Evolutionary conservation across 2,113 vertebrate genomes (phyloP), one percentile per base, ranked within the genome.

Genomic region (Oreotrochilus melanogaster): DNA sequence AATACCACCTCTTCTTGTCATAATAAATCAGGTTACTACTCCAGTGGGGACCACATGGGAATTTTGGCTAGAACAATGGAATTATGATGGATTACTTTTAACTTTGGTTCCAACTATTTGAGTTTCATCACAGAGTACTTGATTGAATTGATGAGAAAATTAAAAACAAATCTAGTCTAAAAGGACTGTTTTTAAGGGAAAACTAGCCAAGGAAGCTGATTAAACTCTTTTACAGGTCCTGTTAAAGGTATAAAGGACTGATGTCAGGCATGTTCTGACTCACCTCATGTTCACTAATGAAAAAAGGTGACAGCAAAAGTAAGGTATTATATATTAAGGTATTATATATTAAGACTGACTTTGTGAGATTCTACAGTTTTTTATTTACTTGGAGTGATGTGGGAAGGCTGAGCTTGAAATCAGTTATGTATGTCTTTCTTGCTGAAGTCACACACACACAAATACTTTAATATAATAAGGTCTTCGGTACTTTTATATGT

Each of bases 11-110:
- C 9, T 18, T 83, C 43, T 73, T 92, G 71, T 93, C 86, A 73
- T 61, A 95, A 64, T 60, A 89, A 93, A 79, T 22, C 33, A 61
- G 12, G 11, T 13, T 95, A 10, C 47, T 64, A 35, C 23, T 90
- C 47, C 56, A 88, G 45, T 82, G 62, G 31, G 33, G 28, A 17
- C 37, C 76, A 50, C 0, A 0, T 62, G 42, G 31, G 45, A 83
- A 69, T 69, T 94, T 92, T 83, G 64, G 70, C 69, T 86, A 89
- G 74, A 96, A 75, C 53, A 89, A n/a, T 61, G 19, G 37, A 91
- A 94, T 92, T 84, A 75, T 75, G 56, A 48, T 48, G 35, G 39
- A 93, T 93, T 95, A 92, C 88, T 93, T 96, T 94, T 66, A 93
- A 67, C 72, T 78, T 93, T 78, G 17, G 8, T 85, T 88, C 23